Conservation (phyloP, 1,140 invertebrate genomes). For the Halyomorpha halys region DNA sequence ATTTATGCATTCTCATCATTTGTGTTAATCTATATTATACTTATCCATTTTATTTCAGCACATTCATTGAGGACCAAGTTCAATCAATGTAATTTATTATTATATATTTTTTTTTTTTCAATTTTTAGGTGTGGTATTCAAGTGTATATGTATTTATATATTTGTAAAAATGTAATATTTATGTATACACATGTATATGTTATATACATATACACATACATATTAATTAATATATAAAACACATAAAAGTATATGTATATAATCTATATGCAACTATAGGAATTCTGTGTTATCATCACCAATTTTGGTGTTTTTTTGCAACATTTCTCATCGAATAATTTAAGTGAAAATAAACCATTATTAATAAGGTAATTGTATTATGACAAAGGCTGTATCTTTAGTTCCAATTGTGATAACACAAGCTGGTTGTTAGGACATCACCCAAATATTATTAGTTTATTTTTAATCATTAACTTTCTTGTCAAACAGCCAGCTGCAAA, state of each 20-base stretch:
- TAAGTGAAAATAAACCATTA: conserved; percentile 15
- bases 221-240: background rate
- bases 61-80: conserved; percentile 25
- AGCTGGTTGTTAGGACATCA: conserved; percentile 11
- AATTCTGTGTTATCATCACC: conserved; percentile 17
- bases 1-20: conserved; percentile 5
- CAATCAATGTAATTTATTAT: conserved; percentile 11
- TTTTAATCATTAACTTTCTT: conserved; percentile 6
- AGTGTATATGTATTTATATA: conserved; percentile 22
- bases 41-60: conserved; percentile 15
- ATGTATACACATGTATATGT: conserved; percentile 9
- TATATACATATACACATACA: background rate
- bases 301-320: conserved; percentile 16
- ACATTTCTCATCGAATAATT: conserved; percentile 24
- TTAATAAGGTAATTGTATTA: conserved; percentile 14
- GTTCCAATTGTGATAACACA: conserved; percentile 23
- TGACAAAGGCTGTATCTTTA: conserved; percentile 27
- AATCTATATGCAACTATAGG: conserved; percentile 12
- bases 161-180: conserved; percentile 15
- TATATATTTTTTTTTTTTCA: conserved; percentile 16
- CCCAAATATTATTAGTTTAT: conserved; percentile 9
- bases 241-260: conserved; percentile 1
- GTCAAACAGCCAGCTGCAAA: conserved; percentile 7
- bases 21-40: conserved; percentile 1
- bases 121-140: conserved; percentile 10